A percentile compares a stretch with the other conserved stretches of the same genome.
Evolutionary conservation across 2,888 invertebrate genomes (phyloP).

Genomic region (Hedya salicella): DNA sequence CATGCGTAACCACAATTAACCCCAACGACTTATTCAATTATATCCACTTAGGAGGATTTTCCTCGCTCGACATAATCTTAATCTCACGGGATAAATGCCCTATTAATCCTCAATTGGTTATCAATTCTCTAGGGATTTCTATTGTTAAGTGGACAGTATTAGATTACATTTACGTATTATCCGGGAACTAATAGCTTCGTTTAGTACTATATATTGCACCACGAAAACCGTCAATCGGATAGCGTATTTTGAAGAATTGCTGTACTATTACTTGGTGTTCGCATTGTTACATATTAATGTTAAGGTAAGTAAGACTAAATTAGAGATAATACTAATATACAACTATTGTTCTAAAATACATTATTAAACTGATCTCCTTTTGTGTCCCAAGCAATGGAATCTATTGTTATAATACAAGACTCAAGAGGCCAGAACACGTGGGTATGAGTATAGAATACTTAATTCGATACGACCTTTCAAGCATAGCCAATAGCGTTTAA

Average conservation of each 20-base stretch:
- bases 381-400: neutral
- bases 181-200: neutral
- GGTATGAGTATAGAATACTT: constrained; percentile 16
- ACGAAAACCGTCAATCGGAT: no score
- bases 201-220: no score
- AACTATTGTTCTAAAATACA: no score
- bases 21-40: constrained; percentile 34
- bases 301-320: no score
- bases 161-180: neutral
- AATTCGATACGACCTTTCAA: constrained; percentile 18
- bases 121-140: neutral
- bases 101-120: neutral
- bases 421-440: constrained; percentile 5
- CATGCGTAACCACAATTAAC: constrained; percentile 48
- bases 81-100: neutral
- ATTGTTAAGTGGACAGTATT: neutral
- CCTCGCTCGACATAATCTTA: neutral
- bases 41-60: constrained; percentile 13
- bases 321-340: no score
- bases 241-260: no score
- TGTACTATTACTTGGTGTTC: no score
- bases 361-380: neutral
- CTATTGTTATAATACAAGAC: constrained; percentile 8
- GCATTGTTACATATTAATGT: no score
- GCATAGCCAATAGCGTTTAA: constrained; percentile 19